phyloP scores from a whole-genome alignment of 2,888 invertebrate species.

The Eremobia ochroleuca region DNA sequence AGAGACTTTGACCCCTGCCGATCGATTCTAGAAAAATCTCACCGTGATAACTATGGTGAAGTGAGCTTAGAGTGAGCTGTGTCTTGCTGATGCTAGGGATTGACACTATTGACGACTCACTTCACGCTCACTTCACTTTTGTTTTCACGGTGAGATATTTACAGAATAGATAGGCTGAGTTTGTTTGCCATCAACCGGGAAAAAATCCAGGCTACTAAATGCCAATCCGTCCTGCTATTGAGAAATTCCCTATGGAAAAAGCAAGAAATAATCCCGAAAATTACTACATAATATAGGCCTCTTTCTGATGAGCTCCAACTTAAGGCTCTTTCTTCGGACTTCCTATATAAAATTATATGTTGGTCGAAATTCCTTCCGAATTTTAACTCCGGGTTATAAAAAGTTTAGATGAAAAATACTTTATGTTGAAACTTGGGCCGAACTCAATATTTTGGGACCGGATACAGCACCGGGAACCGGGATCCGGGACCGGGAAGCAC shows the following conservation, averaged over 20 bases:
- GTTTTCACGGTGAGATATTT: too few species aligned
- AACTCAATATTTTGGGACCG: conserved; percentile 13
- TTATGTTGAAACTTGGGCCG: conserved; percentile 10
- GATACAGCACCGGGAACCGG: too few species aligned
- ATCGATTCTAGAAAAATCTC: too few species aligned
- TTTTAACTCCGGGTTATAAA: conserved; percentile 9
- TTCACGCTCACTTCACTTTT: too few species aligned
- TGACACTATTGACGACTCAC: too few species aligned
- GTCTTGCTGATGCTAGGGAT: too few species aligned
- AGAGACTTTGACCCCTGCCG: too few species aligned
- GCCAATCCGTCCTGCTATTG: not conserved
- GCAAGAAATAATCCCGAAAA: not conserved
- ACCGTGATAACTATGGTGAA: too few species aligned
- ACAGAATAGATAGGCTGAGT: too few species aligned
- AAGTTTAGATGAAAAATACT: conserved; percentile 33
- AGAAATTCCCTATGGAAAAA: not conserved
- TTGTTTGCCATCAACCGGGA: not conserved
- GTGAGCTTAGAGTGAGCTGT: too few species aligned
- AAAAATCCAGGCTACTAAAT: not conserved
- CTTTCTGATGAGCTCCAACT: not conserved
- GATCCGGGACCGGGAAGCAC: too few species aligned
- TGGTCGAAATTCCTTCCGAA: not conserved
- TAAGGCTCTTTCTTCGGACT: not conserved
- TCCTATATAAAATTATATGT: not conserved
- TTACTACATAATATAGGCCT: not conserved